Conservation (phyloP, 2,113 vertebrate species). For the Zeus faber region DNA sequence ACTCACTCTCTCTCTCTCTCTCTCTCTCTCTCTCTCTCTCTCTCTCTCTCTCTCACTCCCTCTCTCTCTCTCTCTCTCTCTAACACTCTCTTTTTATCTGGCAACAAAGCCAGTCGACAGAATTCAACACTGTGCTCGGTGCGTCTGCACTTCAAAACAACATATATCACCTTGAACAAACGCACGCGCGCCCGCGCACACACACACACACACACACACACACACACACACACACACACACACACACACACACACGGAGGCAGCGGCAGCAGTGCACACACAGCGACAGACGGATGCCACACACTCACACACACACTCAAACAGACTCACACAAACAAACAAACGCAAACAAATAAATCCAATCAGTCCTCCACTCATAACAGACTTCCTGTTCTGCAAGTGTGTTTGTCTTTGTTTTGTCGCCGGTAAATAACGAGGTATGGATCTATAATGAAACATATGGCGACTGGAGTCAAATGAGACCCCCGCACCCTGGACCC, state of each 20-base stretch:
- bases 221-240: conserved; percentile 17
- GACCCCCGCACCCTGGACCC: no score
- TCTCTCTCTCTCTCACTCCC: conserved; percentile 6
- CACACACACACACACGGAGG: conserved; percentile 12
- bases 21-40: conserved; percentile 6
- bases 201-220: conserved; percentile 36
- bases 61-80: conserved; percentile 14
- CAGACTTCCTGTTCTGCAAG: no score
- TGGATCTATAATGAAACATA: no score
- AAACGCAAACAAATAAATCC: no score
- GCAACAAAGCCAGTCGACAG: conserved; percentile 58
- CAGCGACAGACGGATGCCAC: conserved; percentile 30
- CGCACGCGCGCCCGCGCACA: conserved; percentile 35
- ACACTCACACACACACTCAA: conserved; percentile 14
- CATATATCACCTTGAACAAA: conserved; percentile 46
- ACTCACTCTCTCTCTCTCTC: conserved; percentile 2
- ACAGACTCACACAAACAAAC: no score
- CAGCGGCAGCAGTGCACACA: no score
- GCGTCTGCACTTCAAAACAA: conserved; percentile 49
- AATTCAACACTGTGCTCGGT: conserved; percentile 48
- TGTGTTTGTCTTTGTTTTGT: no score
- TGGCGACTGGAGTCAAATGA: no score
- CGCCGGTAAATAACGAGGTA: no score
- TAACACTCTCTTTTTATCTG: conserved; percentile 56
- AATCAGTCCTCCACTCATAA: no score